These are phyloP conservation scores for Brachionus paranguensis DNA, from an alignment of 1,140 invertebrate genomes.

Conservation along the genomic window DNA sequence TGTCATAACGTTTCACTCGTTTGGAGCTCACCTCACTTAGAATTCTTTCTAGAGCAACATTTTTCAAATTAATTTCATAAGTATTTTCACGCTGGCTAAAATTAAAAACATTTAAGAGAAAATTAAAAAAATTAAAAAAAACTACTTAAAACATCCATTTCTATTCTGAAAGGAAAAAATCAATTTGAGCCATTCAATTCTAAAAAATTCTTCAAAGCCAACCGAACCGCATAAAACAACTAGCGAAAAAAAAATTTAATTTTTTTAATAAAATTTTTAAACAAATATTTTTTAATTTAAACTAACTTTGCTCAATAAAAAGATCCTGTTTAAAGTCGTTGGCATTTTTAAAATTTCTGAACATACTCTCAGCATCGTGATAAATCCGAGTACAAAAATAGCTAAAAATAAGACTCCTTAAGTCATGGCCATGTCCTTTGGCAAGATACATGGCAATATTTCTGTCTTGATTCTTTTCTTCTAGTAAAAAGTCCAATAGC, in stretches of 20 bases:
- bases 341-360: not conserved
- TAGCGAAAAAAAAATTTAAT: not conserved
- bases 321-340: conserved; percentile 18
- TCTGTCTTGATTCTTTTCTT: not conserved
- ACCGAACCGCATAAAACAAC: conserved; percentile 10
- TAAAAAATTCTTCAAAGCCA: conserved; percentile 26
- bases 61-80: not conserved
- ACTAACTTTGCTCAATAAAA: conserved; percentile 35
- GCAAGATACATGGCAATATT: not conserved
- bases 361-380: not conserved
- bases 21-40: not conserved
- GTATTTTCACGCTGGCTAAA: not conserved
- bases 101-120: not conserved
- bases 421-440: not conserved
- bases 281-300: not conserved
- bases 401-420: not conserved
- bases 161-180: not conserved
- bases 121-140: not conserved
- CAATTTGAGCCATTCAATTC: not conserved
- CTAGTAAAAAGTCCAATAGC: not conserved
- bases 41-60: not conserved
- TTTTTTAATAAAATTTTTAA: too few species aligned
- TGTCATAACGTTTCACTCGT: conserved; percentile 8
- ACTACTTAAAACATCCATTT: conserved; percentile 33
- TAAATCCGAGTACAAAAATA: conserved; percentile 1